Evolutionary conservation across 2,113 vertebrate species (phyloP), one percentile per base, ranked within the genome.

Genomic region (Oryzias celebensis): DNA sequence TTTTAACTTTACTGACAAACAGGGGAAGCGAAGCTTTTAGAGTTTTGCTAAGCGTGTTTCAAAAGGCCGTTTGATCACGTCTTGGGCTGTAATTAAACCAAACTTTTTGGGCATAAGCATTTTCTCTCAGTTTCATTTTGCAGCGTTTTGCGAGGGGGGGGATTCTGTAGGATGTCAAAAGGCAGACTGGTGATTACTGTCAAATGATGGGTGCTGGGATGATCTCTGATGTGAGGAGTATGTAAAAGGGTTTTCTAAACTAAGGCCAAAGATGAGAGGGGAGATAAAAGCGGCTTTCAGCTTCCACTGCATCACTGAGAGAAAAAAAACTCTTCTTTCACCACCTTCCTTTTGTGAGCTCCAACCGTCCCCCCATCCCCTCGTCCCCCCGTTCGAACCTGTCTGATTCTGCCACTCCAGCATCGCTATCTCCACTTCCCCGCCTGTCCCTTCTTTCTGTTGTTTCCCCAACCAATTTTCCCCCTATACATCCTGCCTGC

Each of bases 231-330:
- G 61, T 54, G 31, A 53, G 54, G 26, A 61, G 72, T 71, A 69
- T 75, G 62, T 58, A 64, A 63, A 73, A 58, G 60, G 68, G 58
- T 58, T 36, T 74, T 80, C 55, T 68, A 53, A 58, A 64, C 50
- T 73, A 14, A 48, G 71, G 62, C 65, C 52, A 65, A 52, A 57
- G 78, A 78, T 84, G 65, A 71, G 64, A 83, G 67, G 78, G 74
- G 31, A 75, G 85, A 86, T 86, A 75, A 85, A 90, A 87, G 80
- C 61, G 4, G 57, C 86, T 87, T 85, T 90, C 80, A 87, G 83
- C 83, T 72, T 70, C 63, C 62, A 73, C 51, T 66, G 66, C 57
- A 63, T 15, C 7, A 31, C 56, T 52, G 73, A 42, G 57, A 71
- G 62, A 60, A 60, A 62, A 76, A 65, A 76, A 71, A 59, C 66